Evolutionary conservation across 2,113 vertebrate genomes (phyloP), one percentile per base, ranked within the genome.

Genomic region (Halcyon senegalensis): DNA sequence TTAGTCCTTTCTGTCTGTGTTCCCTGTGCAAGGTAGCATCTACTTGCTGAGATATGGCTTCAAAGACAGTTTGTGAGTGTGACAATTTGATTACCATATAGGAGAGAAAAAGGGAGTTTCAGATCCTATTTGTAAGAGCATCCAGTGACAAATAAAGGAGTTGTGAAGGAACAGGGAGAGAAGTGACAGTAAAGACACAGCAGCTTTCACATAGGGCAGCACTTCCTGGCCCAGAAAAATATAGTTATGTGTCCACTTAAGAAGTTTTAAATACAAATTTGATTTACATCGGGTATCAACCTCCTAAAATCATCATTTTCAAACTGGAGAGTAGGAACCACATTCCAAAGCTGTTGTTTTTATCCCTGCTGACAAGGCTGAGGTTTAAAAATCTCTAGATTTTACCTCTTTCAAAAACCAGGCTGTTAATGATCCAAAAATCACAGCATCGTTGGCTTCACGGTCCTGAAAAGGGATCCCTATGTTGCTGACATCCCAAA

Each of bases 391-490:
- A 91, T 7, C 5, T 87, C 44, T 82, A 51, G 21, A 58, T 37
- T 41, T 43, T 98, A 99, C 99, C 99, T 99, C 99, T 98, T 99
- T 99, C 91, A 99, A 98, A 98, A 99, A 99, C 98, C 99, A 99
- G 67, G 99, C 98, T 10, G 99, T 98, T 88, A 99, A 88, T 0
- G 99, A 99, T 83, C 99, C 99, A 89, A 99, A 98, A 94, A 99
- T 98, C 63, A 99, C 98, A 7, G 99, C 98, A 89, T 99, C 99
- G 0, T 98, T 99, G 91, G 99, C 99, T 98, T 99, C 99, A 43
- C 98, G 95, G 97, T 99, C 99, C 3, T 99, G 94, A 94, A 96
- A 98, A 11, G 99, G 99, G 69, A 99, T 98, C 27, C 99, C 99
- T 10, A 99, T 98, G 19, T 89, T 95, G 86, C 98, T 99, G 9